phyloP scores from a whole-genome alignment of 2,797 vertebrate genomes.

The Coreius guichenoti region DNA sequence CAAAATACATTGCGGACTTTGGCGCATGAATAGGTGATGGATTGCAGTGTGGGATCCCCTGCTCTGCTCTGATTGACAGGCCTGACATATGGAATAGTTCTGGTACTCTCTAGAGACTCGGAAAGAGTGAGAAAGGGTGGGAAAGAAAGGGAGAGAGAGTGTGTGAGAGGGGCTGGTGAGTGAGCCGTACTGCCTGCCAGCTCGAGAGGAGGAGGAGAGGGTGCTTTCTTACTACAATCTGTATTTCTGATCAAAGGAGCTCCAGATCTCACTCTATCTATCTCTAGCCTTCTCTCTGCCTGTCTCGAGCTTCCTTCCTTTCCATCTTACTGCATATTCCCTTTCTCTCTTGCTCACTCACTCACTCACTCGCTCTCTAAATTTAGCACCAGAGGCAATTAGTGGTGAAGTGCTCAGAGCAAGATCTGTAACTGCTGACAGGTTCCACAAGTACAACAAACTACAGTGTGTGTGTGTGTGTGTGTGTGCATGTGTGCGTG shows the following conservation, averaged over 20 bases:
- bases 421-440: conserved; percentile 85
- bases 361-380: conserved; percentile 75
- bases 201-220: conserved; percentile 80
- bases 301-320: conserved; percentile 52
- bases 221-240: conserved; percentile 83
- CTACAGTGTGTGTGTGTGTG: conserved; percentile 44
- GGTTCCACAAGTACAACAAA: conserved; percentile 66
- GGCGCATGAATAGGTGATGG: conserved; percentile 57
- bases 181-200: conserved; percentile 76
- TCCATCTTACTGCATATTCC: conserved; percentile 51
- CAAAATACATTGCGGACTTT: conserved; percentile 73
- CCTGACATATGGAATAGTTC: conserved; percentile 95
- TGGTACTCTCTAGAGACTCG: conserved; percentile 87
- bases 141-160: conserved; percentile 65
- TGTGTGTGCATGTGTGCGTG: conserved; percentile 28
- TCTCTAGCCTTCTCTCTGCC: conserved; percentile 53
- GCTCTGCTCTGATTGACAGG: conserved; percentile 90
- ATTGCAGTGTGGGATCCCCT: conserved; percentile 77
- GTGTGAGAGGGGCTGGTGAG: conserved; percentile 46
- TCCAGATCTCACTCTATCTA: conserved; percentile 77
- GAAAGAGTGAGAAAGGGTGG: conserved; percentile 80
- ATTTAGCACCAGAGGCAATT: conserved; percentile 91
- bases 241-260: conserved; percentile 90
- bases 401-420: conserved; percentile 86
- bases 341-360: conserved; percentile 59